phyloP scores from a whole-genome alignment of 2,888 invertebrate species.

The Stomorhina lunata region DNA sequence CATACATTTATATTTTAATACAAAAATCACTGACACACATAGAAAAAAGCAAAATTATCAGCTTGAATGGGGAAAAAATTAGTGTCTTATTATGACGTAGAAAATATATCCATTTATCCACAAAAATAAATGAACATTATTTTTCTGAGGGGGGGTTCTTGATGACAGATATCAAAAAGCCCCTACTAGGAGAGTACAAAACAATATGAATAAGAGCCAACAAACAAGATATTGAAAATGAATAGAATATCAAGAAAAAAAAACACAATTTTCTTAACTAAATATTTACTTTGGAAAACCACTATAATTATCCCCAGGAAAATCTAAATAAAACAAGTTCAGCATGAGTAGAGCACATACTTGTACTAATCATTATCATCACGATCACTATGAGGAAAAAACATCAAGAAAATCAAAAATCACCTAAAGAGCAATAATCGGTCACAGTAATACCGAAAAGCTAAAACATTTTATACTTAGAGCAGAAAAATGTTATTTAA shows the following conservation, averaged over 20 bases:
- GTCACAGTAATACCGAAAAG: background rate
- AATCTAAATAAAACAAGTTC: constrained; percentile 27
- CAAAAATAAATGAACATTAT: background rate
- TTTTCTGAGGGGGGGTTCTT: constrained; percentile 15
- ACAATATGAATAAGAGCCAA: background rate
- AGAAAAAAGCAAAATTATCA: background rate
- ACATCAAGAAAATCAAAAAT: constrained; percentile 12
- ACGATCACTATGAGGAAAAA: background rate
- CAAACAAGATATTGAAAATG: background rate
- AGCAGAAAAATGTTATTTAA: constrained; percentile 13
- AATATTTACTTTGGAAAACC: constrained; percentile 73
- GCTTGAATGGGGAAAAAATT: background rate
- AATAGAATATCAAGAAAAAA: background rate
- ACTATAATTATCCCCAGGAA: constrained; percentile 72
- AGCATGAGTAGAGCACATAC: constrained; percentile 41
- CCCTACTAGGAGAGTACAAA: constrained; percentile 22
- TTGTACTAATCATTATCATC: background rate
- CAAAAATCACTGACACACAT: background rate
- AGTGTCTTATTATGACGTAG: constrained; percentile 57
- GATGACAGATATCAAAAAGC: constrained; percentile 35
- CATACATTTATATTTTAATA: constrained; percentile 31
- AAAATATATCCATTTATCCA: constrained; percentile 37
- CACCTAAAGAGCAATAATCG: constrained; percentile 17
- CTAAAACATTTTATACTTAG: constrained; percentile 33
- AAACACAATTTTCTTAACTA: constrained; percentile 11